Conservation (phyloP, 2,888 invertebrate genomes). For the Cybosia mesomella region DNA sequence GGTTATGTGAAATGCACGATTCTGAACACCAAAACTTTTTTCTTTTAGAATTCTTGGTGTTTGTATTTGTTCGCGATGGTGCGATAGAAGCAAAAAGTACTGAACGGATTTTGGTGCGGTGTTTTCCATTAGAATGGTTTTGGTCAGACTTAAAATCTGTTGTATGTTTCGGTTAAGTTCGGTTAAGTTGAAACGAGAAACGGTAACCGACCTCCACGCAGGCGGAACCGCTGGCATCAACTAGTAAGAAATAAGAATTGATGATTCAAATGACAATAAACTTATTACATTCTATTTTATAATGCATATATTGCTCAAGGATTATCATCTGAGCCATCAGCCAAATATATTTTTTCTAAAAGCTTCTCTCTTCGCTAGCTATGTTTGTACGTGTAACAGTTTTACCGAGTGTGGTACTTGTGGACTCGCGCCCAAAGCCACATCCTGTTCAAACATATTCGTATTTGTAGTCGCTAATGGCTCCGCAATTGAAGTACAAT, state of each 20-base stretch:
- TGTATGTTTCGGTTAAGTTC: no score
- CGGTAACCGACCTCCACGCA: no score
- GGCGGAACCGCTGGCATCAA: no score
- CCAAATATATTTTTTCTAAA: background rate
- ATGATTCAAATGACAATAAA: background rate
- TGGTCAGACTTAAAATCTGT: no score
- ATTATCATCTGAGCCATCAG: background rate
- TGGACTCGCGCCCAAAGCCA: conserved; percentile 36
- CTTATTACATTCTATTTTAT: background rate
- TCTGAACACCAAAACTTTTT: no score
- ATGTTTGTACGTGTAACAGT: conserved; percentile 15
- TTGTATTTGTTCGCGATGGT: no score
- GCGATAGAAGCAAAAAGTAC: no score
- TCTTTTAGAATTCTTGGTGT: no score
- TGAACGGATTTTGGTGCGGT: no score
- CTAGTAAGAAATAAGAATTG: background rate
- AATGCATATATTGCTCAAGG: background rate
- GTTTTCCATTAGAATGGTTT: no score
- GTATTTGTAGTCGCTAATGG: conserved; percentile 50
- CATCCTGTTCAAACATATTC: conserved; percentile 37
- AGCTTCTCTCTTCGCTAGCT: background rate
- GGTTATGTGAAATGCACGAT: no score
- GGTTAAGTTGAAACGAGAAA: no score
- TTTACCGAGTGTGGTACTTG: conserved; percentile 8
- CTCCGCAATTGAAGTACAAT: conserved; percentile 50